Percentiles rank a stretch among this genome's conserved stretches.
Conservation (phyloP, 1,140 invertebrate species). For the Epicauta chinensis region DNA sequence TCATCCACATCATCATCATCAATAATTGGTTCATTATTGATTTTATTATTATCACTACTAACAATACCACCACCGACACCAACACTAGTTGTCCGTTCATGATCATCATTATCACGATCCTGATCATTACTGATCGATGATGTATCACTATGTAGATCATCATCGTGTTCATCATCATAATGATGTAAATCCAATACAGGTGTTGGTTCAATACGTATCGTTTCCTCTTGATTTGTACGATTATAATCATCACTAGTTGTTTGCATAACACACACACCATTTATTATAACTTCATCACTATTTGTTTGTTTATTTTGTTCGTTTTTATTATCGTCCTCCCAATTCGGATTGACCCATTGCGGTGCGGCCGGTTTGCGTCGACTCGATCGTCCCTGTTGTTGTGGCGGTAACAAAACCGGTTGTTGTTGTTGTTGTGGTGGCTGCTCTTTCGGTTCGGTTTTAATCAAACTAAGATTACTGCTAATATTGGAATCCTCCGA, state of each 20-base stretch:
- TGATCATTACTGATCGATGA: constrained; percentile 47
- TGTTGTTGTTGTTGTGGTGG: constrained; percentile 38
- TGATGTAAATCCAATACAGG: constrained; percentile 48
- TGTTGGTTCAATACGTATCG: constrained; percentile 64
- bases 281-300: constrained; percentile 78
- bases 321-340: constrained; percentile 63
- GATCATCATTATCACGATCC: constrained; percentile 31
- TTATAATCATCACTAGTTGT: constrained; percentile 62
- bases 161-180: constrained; percentile 41
- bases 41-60: constrained; percentile 41
- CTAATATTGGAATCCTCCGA: constrained; percentile 63
- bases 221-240: constrained; percentile 57
- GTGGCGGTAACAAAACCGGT: constrained; percentile 41
- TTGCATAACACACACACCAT: constrained; percentile 87
- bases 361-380: constrained; percentile 89
- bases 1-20: constrained; percentile 19
- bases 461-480: constrained; percentile 32
- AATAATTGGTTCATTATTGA: constrained; percentile 26
- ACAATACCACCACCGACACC: too few relatives aligned
- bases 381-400: constrained; percentile 52
- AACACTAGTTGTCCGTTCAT: constrained; percentile 2
- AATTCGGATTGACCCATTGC: constrained; percentile 94
- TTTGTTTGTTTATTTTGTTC: constrained; percentile 44
- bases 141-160: constrained; percentile 48
- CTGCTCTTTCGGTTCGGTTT: constrained; percentile 52